Conservation (phyloP, 2,113 vertebrate species). For the Callaeas wilsoni region DNA sequence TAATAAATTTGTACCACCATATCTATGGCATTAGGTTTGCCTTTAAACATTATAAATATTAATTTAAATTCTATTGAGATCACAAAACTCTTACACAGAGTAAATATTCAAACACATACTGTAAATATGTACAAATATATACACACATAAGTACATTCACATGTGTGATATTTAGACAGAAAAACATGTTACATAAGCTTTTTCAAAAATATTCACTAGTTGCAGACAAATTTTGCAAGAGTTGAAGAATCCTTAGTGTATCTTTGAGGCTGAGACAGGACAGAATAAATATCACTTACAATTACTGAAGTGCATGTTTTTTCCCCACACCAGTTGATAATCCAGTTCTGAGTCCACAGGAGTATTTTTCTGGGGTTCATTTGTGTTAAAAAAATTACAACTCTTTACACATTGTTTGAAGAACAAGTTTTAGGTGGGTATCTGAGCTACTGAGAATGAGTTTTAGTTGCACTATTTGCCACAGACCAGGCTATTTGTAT, state of each 20-base stretch:
- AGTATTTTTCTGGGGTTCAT: not conserved
- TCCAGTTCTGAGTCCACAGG: not conserved
- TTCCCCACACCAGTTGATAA: not conserved
- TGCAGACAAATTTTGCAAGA: not conserved
- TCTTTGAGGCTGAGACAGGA: not conserved
- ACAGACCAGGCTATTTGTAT: not conserved
- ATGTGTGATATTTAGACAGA: not conserved
- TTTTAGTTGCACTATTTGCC: not conserved
- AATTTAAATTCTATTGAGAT: not conserved
- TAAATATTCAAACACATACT: not conserved
- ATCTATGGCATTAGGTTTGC: not conserved
- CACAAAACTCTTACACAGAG: not conserved
- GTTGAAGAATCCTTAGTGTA: not conserved
- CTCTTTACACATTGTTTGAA: not conserved
- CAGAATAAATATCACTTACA: not conserved
- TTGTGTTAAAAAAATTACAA: not conserved
- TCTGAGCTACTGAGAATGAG: not conserved
- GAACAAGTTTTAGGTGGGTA: not conserved
- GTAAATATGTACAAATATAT: not conserved
- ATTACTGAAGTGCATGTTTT: not conserved
- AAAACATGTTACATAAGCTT: not conserved
- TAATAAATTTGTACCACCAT: not conserved
- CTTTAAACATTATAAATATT: not conserved
- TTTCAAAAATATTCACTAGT: not conserved
- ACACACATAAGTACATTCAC: not conserved